Base-by-base conservation (phyloP, 2,113 vertebrate genomes). In the Gavialis gangeticus region DNA sequence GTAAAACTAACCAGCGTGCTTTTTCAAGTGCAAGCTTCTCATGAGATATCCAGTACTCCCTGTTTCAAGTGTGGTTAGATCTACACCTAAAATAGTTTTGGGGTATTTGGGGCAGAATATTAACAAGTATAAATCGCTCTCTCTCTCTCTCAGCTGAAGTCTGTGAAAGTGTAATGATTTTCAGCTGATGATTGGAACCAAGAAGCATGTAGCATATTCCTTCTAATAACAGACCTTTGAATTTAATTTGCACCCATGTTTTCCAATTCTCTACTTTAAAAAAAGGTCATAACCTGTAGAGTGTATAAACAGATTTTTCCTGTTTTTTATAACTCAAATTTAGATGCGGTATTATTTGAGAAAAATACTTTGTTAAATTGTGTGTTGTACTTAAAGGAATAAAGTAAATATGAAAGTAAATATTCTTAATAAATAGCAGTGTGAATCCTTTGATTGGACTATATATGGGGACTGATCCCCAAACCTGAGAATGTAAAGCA, bases 391-490 rank as follows among this genome's bases (percentile, higher is more conserved):
- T 46, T 46, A 46, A 46, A 46, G 7, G 6, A 46, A 46, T 46
- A 9, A 46, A 46, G 46, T 46, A 46, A 46, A 46, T 46, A 46
- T 46, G 46, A 46, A 46, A 7, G 8, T 9, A 46, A 46, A 46
- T 46, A 46, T 46, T 46, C 46, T 46, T 46, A 64, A 69, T 5
- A 90, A 63, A 3, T 54, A 59, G 27, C 56, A 73, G 5, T 67
- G 25, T 84, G 2, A 82, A 4, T 79, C 62, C 17, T 75, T 75
- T 82, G 22, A 5, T 12, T 18, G 24, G 18, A 3, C 71, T 22
- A 75, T 1, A 0, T 64, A 17, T 11, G 18, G 84, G 25, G 21
- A 54, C 62, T 54, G 71, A 59, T 87, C 1, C 2, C 1, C 13
- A 56, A 18, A 82, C 4, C 55, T 27, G 4, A 7, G 21, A 27